phyloP scores from a whole-genome alignment of 2,113 vertebrate species.

The Gila orcuttii region DNA sequence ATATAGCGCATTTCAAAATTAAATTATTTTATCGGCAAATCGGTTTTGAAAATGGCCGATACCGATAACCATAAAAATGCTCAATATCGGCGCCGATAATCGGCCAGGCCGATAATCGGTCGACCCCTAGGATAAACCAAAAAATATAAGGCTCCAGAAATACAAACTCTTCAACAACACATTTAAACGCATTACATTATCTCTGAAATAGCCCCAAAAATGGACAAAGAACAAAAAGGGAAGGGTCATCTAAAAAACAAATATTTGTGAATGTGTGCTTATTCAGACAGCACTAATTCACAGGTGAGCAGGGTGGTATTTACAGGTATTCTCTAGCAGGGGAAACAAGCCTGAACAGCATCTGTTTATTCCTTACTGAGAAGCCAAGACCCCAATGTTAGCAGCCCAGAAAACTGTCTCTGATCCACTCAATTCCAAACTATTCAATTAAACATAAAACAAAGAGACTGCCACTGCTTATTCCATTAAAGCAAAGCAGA shows the following conservation, averaged over 20 bases:
- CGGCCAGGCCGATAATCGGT: too few relatives aligned
- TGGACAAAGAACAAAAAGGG: background rate
- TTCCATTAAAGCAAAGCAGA: background rate
- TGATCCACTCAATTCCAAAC: background rate
- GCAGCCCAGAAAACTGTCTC: background rate
- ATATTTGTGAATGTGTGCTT: background rate
- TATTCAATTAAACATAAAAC: slow-evolving; percentile 15
- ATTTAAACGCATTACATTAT: background rate
- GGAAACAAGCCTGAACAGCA: slow-evolving; percentile 60
- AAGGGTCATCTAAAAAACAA: background rate
- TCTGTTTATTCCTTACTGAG: background rate
- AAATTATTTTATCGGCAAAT: too few relatives aligned
- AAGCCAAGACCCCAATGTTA: background rate
- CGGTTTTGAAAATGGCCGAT: too few relatives aligned
- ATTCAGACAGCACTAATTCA: background rate
- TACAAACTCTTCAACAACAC: background rate
- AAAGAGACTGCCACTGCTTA: background rate
- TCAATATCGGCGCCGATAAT: too few relatives aligned
- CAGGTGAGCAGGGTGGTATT: background rate
- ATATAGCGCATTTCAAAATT: too few relatives aligned
- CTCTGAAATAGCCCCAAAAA: background rate
- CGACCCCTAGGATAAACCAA: slow-evolving; percentile 29
- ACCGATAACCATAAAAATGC: too few relatives aligned
- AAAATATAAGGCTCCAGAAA: background rate
- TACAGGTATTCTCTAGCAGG: background rate